Conservation (phyloP, 2,797 vertebrate species). For the Gadopsis marmoratus region DNA sequence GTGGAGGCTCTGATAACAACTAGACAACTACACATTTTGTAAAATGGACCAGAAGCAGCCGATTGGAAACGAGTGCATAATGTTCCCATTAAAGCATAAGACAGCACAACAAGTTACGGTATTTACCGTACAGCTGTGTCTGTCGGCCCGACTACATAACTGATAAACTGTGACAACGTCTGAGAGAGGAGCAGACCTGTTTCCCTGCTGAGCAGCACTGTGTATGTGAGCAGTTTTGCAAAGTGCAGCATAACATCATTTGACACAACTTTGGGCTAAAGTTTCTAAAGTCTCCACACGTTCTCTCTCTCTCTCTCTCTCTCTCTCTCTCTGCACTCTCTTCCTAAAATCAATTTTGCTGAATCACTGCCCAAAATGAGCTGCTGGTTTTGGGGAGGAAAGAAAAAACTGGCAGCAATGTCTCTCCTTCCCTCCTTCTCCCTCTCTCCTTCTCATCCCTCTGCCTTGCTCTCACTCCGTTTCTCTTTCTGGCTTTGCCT, state of each 20-base stretch:
- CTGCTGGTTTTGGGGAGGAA: slow-evolving; percentile 65
- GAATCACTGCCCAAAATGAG: slow-evolving; percentile 83
- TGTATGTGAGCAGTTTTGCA: slow-evolving; percentile 61
- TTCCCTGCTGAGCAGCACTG: slow-evolving; percentile 44
- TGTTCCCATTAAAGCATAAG: slow-evolving; percentile 41
- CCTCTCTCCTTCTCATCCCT: slow-evolving; percentile 43
- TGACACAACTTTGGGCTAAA: slow-evolving; percentile 69
- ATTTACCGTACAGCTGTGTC: slow-evolving; percentile 51
- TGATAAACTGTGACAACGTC: slow-evolving; percentile 49
- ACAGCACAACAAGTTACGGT: slow-evolving; percentile 24
- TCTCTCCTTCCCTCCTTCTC: slow-evolving; percentile 52
- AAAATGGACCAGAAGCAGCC: slow-evolving; percentile 13
- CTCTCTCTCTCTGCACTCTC: slow-evolving; percentile 29
- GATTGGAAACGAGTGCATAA: slow-evolving; percentile 36
- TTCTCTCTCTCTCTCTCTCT: slow-evolving; percentile 36
- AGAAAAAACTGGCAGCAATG: slow-evolving; percentile 57
- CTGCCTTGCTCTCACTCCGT: slow-evolving; percentile 28
- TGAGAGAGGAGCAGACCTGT: slow-evolving; percentile 29
- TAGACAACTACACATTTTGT: slow-evolving; percentile 30
- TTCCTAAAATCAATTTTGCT: slow-evolving; percentile 80
- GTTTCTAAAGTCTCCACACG: slow-evolving; percentile 73
- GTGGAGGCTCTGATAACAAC: slow-evolving; percentile 46
- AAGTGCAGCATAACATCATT: slow-evolving; percentile 69
- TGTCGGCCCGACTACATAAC: slow-evolving; percentile 42
- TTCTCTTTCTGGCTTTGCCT: slow-evolving; percentile 35